Evolutionary conservation across 2,113 vertebrate genomes (phyloP).

Genomic region (Thalassoma bifasciatum): DNA sequence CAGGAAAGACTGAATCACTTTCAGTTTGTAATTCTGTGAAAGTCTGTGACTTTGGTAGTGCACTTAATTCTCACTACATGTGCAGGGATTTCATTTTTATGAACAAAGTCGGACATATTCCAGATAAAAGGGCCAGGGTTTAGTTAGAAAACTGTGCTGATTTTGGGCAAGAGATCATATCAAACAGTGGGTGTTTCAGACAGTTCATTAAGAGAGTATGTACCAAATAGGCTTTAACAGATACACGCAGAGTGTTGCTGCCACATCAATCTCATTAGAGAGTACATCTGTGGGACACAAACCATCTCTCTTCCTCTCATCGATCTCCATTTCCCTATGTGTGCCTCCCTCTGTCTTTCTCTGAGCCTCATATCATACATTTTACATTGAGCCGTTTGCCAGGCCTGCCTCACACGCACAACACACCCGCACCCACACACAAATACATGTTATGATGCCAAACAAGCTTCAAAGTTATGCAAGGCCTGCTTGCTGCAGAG

Average conservation of each 20-base stretch:
- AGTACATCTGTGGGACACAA: constrained; percentile 20
- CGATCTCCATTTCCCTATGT: constrained; percentile 37
- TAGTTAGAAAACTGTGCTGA: not conserved
- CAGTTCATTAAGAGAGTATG: constrained; percentile 10
- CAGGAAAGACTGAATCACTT: not conserved
- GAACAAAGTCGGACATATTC: not conserved
- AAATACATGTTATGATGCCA: constrained; percentile 68
- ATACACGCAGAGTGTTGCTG: constrained; percentile 1
- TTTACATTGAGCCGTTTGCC: constrained; percentile 50
- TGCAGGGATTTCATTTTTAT: no score
- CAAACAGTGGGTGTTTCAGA: not conserved
- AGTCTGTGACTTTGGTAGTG: not conserved
- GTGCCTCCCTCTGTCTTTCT: constrained; percentile 18
- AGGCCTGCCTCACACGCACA: not conserved
- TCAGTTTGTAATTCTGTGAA: constrained; percentile 15
- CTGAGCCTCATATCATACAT: constrained; percentile 45
- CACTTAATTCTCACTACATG: constrained; percentile 2
- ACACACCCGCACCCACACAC: constrained; percentile 42
- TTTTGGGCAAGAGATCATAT: not conserved
- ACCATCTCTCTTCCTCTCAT: constrained; percentile 19
- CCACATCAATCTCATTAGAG: constrained; percentile 44
- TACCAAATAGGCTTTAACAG: constrained; percentile 3
- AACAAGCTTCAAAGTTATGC: constrained; percentile 74
- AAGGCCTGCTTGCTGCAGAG: constrained; percentile 58
- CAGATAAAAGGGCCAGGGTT: not conserved